Percentiles rank a stretch among this genome's conserved stretches.
Conservation (phyloP, 2,888 invertebrate species). For the Torymus texanus region DNA sequence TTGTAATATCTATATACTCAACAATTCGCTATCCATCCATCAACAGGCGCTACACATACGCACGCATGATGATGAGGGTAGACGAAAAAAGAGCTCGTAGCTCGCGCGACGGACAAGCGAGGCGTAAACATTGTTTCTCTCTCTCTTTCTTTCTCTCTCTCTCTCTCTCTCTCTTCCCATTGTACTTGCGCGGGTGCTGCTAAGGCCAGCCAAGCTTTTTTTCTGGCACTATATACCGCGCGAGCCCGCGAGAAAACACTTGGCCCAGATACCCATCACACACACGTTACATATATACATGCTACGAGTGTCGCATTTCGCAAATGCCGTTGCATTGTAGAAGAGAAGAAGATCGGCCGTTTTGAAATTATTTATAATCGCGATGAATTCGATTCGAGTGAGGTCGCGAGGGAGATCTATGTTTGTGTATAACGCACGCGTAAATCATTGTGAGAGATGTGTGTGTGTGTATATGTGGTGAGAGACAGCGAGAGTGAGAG, state of each 20-base stretch:
- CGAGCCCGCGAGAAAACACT: constrained; percentile 49
- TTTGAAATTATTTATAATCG: constrained; percentile 45
- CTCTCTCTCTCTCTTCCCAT: constrained; percentile 13
- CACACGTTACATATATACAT: not conserved
- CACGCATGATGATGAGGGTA: no score
- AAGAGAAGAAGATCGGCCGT: constrained; percentile 6
- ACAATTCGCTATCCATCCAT: no score
- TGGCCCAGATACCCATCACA: constrained; percentile 51
- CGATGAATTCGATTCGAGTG: constrained; percentile 2
- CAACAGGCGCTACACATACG: no score
- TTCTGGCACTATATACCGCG: constrained; percentile 52
- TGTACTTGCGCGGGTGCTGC: constrained; percentile 1
- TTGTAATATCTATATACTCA: no score
- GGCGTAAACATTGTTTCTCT: no score
- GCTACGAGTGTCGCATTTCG: constrained; percentile 16
- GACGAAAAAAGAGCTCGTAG: no score
- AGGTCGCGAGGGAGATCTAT: not conserved
- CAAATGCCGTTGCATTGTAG: constrained; percentile 45
- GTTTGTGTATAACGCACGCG: not conserved
- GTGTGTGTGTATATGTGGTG: not conserved
- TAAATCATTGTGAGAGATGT: not conserved
- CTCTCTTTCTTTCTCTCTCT: no score
- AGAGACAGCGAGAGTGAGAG: no score
- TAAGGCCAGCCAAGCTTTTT: constrained; percentile 58
- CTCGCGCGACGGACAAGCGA: no score